Evolutionary conservation across 2,797 vertebrate species (phyloP).

Genomic region (Protosalanx chinensis): DNA sequence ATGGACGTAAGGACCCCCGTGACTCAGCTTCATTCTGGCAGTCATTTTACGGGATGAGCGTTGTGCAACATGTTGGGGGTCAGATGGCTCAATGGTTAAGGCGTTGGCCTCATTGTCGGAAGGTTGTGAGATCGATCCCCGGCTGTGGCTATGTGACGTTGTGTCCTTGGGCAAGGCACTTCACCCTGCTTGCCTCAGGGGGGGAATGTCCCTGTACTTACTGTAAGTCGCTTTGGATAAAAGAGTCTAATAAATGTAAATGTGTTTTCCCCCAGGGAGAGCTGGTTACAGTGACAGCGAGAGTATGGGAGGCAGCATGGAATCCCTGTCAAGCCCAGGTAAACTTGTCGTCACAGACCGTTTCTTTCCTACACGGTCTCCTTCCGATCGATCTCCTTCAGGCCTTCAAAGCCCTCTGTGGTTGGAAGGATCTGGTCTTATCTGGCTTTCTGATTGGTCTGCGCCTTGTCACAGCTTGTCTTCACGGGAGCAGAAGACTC

Average conservation of each 20-base stretch:
- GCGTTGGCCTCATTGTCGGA: no score
- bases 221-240: no score
- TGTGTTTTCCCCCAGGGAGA: slow-evolving; percentile 53
- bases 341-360: slow-evolving; percentile 12
- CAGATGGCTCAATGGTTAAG: no score
- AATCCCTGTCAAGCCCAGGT: slow-evolving; percentile 92
- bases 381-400: not conserved
- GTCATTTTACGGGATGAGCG: not conserved
- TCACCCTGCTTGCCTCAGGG: no score
- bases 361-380: not conserved
- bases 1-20: slow-evolving; percentile 58
- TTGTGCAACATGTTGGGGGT: not conserved
- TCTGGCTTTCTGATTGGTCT: slow-evolving; percentile 25
- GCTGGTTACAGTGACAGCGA: slow-evolving; percentile 75
- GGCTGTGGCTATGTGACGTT: no score
- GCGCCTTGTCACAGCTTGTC: slow-evolving; percentile 53
- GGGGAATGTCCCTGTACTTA: no score
- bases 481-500: slow-evolving; percentile 58
- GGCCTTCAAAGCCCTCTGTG: not conserved
- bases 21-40: not conserved
- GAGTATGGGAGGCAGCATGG: slow-evolving; percentile 79
- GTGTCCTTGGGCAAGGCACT: no score
- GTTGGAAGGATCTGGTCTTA: not conserved
- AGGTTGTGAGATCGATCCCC: no score
- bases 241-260: no score